Base-by-base conservation (phyloP, 2,797 vertebrate genomes). In the Pyrocephalus nanus region DNA sequence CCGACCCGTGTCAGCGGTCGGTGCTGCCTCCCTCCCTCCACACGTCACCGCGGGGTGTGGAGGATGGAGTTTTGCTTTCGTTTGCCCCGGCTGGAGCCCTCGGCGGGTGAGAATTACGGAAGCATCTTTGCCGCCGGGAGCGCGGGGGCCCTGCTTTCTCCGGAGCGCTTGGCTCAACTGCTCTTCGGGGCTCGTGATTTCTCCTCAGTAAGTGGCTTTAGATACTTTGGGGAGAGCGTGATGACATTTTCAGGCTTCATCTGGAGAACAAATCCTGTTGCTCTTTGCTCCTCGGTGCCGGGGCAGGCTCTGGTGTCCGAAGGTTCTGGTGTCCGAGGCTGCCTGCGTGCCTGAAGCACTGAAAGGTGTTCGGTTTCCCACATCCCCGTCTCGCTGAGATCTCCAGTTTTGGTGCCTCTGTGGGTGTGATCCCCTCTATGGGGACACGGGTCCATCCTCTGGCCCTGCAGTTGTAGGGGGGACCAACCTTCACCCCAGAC, bases 321-420 rank as follows among this genome's bases (percentile, higher is more conserved):
- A 32, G n/a, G 55, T 47, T 38, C 12, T 5, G 3, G 40, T 38
- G 23, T 26, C 2, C 0, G 3, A 8, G 45, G 75, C 40, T 40
- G 36, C n/a, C 6, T 7, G 36, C 19, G 0, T 1, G 8, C 77
- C 0, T 0, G 26, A 5, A 32, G 50, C 27, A 3, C 6, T 1
- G 6, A 1, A 11, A n/a, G 34, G 14, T 19, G 34, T 53, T 69
- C 12, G 55, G 19, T 32, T 74, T 74, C 58, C 10, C 4, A 0
- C 8, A 1, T 4, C 8, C 34, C 38, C 25, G 60, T 1, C 23
- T 53, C 15, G 12, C 22, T 2, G 26, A 11, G 34, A 40, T 30
- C 48, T 55, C 45, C 30, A 2, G 14, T 18, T 61, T 25, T 1
- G 9, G 53, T 30, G 43, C 36, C 51, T 69, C 60, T 29, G 50